Conservation (phyloP, 1,140 invertebrate genomes). For the Drosophila erecta region DNA sequence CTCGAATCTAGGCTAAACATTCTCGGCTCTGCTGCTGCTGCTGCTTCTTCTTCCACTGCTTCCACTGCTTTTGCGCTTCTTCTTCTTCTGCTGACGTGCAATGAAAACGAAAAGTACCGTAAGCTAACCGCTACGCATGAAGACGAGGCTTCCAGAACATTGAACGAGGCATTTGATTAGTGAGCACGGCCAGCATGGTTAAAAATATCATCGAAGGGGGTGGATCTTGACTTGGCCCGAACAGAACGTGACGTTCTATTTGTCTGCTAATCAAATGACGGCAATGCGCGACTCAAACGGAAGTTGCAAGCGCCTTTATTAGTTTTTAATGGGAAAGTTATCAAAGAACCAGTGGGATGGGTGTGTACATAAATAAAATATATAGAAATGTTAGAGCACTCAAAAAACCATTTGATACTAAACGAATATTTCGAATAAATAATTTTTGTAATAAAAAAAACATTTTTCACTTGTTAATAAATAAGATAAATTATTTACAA, state of each 20-base stretch:
- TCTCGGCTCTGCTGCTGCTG: slow-evolving; percentile 63
- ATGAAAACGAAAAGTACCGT: slow-evolving; percentile 85
- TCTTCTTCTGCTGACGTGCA: slow-evolving; percentile 73
- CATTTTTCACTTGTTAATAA: no score
- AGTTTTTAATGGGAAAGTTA: slow-evolving; percentile 82
- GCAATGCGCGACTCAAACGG: slow-evolving; percentile 53
- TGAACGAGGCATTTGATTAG: slow-evolving; percentile 52
- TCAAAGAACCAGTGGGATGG: slow-evolving; percentile 53
- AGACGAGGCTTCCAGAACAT: slow-evolving; percentile 58
- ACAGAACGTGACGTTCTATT: slow-evolving; percentile 74
- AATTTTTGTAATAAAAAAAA: no score
- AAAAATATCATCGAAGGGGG: slow-evolving; percentile 3
- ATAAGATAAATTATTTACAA: no score
- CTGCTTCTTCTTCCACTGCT: slow-evolving; percentile 9
- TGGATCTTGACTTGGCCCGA: slow-evolving; percentile 47
- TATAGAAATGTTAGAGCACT: not conserved
- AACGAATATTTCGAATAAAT: no score
- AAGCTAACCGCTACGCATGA: slow-evolving; percentile 84
- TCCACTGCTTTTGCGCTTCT: slow-evolving; percentile 1
- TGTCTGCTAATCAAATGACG: slow-evolving; percentile 72
- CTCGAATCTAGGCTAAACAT: slow-evolving; percentile 85
- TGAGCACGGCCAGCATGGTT: slow-evolving; percentile 22
- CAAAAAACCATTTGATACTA: no score
- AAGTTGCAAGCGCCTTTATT: slow-evolving; percentile 75
- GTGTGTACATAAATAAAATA: slow-evolving; percentile 3